Evolutionary conservation across 2,888 invertebrate genomes (phyloP).

Genomic region (Xestia xanthographa): DNA sequence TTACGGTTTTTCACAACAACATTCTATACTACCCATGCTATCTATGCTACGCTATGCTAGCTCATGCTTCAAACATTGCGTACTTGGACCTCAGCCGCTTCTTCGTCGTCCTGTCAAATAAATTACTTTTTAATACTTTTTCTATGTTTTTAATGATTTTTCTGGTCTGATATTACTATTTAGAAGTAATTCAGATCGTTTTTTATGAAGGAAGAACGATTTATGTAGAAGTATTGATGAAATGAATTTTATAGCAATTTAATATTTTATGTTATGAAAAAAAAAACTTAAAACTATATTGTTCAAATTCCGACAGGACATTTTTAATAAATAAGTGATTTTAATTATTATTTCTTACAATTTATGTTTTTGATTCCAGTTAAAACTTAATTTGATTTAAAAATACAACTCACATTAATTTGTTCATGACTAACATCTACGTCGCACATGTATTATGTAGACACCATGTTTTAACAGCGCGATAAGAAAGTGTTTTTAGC

Average conservation of each 20-base stretch:
- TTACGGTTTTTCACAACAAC: constrained; percentile 54
- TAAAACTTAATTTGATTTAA: not conserved
- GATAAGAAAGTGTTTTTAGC: constrained; percentile 19
- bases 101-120: constrained; percentile 72
- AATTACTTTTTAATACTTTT: constrained; percentile 60
- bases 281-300: not conserved
- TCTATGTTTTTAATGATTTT: not conserved
- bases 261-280: not conserved
- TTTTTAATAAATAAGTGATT: not conserved
- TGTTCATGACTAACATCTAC: not conserved
- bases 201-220: not conserved
- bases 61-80: constrained; percentile 71
- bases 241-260: not conserved
- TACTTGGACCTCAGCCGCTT: constrained; percentile 67
- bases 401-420: not conserved
- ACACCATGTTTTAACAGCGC: constrained; percentile 5
- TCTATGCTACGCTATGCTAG: constrained; percentile 60
- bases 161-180: constrained; percentile 43
- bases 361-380: not conserved
- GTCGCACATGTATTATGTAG: not conserved
- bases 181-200: constrained; percentile 45
- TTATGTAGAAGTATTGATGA: constrained; percentile 3
- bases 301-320: not conserved
- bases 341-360: not conserved
- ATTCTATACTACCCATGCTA: constrained; percentile 61